Conservation (phyloP, 2,113 vertebrate genomes). For the Melanostigma gelatinosum region DNA sequence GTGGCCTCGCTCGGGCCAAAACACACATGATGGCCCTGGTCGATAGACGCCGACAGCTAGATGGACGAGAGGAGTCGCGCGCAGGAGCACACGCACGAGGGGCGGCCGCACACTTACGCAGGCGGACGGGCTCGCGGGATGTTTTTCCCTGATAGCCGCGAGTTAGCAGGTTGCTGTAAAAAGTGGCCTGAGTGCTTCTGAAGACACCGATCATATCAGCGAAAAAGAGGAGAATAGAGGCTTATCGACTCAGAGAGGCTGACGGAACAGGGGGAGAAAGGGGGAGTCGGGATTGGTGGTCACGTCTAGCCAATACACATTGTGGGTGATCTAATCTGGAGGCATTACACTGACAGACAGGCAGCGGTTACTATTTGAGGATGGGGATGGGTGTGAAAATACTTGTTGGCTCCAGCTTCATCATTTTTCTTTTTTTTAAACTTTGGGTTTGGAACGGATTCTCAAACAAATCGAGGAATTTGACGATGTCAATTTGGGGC, state of each 20-base stretch:
- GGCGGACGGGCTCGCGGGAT: slow-evolving; percentile 39
- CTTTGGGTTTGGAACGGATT: background rate
- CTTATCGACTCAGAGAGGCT: slow-evolving; percentile 73
- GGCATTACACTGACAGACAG: slow-evolving; percentile 61
- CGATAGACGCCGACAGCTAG: slow-evolving; percentile 83
- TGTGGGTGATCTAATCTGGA: slow-evolving; percentile 77
- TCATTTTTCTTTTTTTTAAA: background rate
- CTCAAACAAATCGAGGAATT: background rate
- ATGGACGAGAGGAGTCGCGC: slow-evolving; percentile 73
- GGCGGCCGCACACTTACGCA: slow-evolving; percentile 48
- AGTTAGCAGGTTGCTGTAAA: slow-evolving; percentile 76
- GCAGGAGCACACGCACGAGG: slow-evolving; percentile 32
- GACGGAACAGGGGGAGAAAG: slow-evolving; percentile 47
- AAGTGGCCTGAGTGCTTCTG: slow-evolving; percentile 83
- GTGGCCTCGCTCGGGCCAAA: slow-evolving; percentile 75
- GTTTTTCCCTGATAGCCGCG: slow-evolving; percentile 71
- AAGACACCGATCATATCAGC: slow-evolving; percentile 84
- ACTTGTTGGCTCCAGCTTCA: background rate
- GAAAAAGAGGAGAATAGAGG: slow-evolving; percentile 71
- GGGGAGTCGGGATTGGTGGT: slow-evolving; percentile 47
- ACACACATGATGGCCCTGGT: slow-evolving; percentile 81
- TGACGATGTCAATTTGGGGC: background rate
- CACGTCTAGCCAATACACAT: slow-evolving; percentile 55
- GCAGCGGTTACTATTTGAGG: slow-evolving; percentile 38
- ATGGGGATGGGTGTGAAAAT: slow-evolving; percentile 29